These are phyloP conservation scores for Chamaea fasciata DNA, from an alignment of 2,113 vertebrate species.

Conservation along the genomic window DNA sequence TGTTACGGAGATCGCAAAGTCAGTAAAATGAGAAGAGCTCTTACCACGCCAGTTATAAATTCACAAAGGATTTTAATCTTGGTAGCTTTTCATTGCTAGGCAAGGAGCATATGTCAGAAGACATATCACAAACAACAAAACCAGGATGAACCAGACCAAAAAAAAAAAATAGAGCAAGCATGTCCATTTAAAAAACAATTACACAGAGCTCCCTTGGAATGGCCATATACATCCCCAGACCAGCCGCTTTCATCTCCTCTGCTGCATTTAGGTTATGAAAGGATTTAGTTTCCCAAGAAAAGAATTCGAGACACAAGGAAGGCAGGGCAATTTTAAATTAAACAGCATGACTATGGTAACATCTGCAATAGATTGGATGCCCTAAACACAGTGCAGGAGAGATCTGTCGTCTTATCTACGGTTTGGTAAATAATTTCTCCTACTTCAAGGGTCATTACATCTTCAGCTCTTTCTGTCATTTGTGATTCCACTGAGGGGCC, in stretches of 20 bases:
- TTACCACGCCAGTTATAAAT: background rate
- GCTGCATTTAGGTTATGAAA: conserved; percentile 33
- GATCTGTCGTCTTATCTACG: conserved; percentile 15
- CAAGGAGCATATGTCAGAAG: conserved; percentile 22
- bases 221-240: background rate
- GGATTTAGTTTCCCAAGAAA: conserved; percentile 47
- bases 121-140: conserved; percentile 25
- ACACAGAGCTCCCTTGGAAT: conserved; percentile 38
- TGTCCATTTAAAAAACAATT: conserved; percentile 59
- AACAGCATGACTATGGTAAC: conserved; percentile 40
- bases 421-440: conserved; percentile 65
- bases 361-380: conserved; percentile 46
- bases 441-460: conserved; percentile 50
- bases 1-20: background rate
- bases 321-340: conserved; percentile 37
- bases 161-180: background rate
- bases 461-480: conserved; percentile 47
- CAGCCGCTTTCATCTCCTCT: background rate
- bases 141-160: background rate
- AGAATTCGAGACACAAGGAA: conserved; percentile 24
- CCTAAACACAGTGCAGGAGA: conserved; percentile 41
- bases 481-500: conserved; percentile 37
- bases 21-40: background rate
- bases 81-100: conserved; percentile 2
- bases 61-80: background rate